These are phyloP conservation scores for Pseudopleuronectes americanus DNA, from an alignment of 2,797 vertebrate species.

Conservation along the genomic window DNA sequence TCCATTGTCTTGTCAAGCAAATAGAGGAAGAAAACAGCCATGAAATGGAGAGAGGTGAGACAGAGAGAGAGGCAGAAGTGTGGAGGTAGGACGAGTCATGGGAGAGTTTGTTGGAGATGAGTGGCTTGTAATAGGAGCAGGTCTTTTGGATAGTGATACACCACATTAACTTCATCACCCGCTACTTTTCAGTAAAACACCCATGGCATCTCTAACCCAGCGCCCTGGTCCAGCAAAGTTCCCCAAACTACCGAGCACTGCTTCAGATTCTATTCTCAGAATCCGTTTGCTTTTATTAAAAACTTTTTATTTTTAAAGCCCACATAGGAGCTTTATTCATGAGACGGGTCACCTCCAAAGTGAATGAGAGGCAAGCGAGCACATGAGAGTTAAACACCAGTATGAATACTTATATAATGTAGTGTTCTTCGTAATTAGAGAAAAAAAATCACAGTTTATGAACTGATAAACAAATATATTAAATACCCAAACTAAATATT, in stretches of 20 bases:
- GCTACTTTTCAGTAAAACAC: constrained; percentile 71
- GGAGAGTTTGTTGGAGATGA: constrained; percentile 71
- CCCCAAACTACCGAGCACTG: not conserved
- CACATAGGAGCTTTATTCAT: constrained; percentile 25
- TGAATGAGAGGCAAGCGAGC: constrained; percentile 3
- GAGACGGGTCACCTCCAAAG: constrained; percentile 12
- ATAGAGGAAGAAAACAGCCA: constrained; percentile 79
- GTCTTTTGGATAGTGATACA: constrained; percentile 74
- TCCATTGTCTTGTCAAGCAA: constrained; percentile 84
- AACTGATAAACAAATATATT: too few species aligned
- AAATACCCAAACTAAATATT: too few species aligned
- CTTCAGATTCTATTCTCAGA: constrained; percentile 6
- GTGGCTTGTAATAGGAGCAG: constrained; percentile 75
- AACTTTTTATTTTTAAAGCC: constrained; percentile 13
- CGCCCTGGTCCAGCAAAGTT: constrained; percentile 17
- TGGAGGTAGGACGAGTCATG: constrained; percentile 66
- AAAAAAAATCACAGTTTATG: too few species aligned
- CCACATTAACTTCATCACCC: constrained; percentile 74
- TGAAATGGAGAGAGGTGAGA: constrained; percentile 79
- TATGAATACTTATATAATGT: constrained; percentile 6
- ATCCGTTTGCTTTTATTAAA: constrained; percentile 6
- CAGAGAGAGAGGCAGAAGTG: constrained; percentile 51
- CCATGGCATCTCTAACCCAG: constrained; percentile 40
- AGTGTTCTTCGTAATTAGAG: not conserved
- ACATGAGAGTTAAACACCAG: constrained; percentile 7